phyloP scores from a whole-genome alignment of 2,113 vertebrate species.

The Pampusana beccarii region DNA sequence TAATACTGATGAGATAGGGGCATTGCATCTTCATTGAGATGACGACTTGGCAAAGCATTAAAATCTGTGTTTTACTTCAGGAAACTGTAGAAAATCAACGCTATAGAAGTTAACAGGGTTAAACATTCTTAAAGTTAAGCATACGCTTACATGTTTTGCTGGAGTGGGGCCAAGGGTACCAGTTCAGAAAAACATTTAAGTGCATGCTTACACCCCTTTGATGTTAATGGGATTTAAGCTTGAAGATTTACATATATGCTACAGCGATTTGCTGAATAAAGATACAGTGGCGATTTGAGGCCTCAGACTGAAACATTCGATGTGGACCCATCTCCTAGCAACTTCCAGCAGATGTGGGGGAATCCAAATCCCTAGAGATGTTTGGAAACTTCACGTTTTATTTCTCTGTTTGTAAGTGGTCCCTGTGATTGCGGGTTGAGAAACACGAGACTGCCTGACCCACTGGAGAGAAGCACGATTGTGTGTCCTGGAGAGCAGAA shows the following conservation, averaged over 20 bases:
- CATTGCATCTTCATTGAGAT: conserved; percentile 43
- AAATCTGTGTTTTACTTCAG: conserved; percentile 40
- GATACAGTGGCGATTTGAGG: not conserved
- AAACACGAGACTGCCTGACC: not conserved
- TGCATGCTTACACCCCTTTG: conserved; percentile 38
- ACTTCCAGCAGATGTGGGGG: not conserved
- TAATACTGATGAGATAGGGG: conserved; percentile 32
- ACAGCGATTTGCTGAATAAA: conserved; percentile 8
- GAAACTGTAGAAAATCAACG: conserved; percentile 55
- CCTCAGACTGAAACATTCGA: not conserved
- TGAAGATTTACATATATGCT: conserved; percentile 52
- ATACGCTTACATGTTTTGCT: conserved; percentile 51
- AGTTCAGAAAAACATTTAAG: conserved; percentile 47
- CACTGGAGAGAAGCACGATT: not conserved
- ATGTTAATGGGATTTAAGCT: conserved; percentile 54
- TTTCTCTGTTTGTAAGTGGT: not conserved
- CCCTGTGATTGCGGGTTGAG: not conserved
- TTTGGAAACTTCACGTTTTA: not conserved
- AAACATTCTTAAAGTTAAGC: conserved; percentile 51
- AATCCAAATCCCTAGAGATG: not conserved
- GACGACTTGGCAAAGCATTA: conserved; percentile 40
- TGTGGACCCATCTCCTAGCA: not conserved
- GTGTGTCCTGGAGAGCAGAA: not conserved
- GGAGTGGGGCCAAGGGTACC: conserved; percentile 18
- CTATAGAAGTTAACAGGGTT: conserved; percentile 45